These are phyloP conservation scores for Acropora yongei DNA, from an alignment of 64 coral and sea anemone genomes.

Conservation along the genomic window DNA sequence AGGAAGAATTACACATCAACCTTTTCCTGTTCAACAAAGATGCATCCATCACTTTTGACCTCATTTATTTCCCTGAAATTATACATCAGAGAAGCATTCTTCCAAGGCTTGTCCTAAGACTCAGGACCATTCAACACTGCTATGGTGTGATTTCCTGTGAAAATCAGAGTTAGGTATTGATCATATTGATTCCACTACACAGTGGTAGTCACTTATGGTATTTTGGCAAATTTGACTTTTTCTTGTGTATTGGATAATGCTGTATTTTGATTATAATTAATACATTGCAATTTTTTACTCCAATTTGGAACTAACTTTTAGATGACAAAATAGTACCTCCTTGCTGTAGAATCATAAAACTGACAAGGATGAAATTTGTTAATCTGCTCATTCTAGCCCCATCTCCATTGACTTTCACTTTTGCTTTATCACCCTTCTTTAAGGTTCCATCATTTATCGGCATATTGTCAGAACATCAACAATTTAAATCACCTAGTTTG, in stretches of 20 bases:
- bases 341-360: conserved; percentile 53
- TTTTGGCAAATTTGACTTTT: not conserved
- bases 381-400: conserved; percentile 53
- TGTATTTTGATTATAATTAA: conserved; percentile 5
- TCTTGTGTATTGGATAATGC: not conserved
- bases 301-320: conserved; percentile 50
- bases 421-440: not conserved
- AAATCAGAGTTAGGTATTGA: conserved; percentile 3
- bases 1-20: conserved; percentile 53
- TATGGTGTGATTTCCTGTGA: conserved; percentile 63
- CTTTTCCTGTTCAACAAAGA: conserved; percentile 36
- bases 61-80: conserved; percentile 48
- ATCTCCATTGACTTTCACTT: conserved; percentile 59
- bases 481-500: not conserved
- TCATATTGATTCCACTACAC: not conserved
- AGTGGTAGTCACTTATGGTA: not conserved
- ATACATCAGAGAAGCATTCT: conserved; percentile 34
- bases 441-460: not conserved
- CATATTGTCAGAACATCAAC: not conserved
- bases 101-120: conserved; percentile 8
- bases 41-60: conserved; percentile 26
- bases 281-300: conserved; percentile 7
- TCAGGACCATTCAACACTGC: conserved; percentile 48
- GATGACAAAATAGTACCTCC: conserved; percentile 60
- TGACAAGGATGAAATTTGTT: conserved; percentile 60